Percentiles rank a stretch among this genome's conserved stretches.
Conservation (phyloP, 2,797 vertebrate genomes). For the Pseudochirops cupreus region DNA sequence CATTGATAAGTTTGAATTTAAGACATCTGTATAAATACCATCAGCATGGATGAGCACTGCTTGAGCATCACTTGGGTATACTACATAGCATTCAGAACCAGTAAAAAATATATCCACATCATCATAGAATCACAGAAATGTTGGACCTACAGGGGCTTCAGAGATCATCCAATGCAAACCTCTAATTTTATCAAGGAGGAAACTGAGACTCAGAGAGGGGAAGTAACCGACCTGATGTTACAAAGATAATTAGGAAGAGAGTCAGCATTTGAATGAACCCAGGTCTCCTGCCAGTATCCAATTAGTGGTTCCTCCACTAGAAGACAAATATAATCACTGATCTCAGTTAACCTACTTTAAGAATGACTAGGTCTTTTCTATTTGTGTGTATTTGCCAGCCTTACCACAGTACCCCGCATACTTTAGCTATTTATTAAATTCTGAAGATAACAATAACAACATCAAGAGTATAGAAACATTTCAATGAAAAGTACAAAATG, state of each 20-base stretch:
- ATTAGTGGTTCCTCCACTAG: neutral
- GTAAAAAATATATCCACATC: neutral
- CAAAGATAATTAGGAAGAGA: neutral
- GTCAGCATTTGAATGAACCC: neutral
- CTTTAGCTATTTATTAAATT: conserved; percentile 52
- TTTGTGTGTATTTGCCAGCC: conserved; percentile 34
- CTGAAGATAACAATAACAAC: conserved; percentile 57
- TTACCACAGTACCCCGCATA: conserved; percentile 21
- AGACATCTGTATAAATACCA: neutral
- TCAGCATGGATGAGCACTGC: neutral
- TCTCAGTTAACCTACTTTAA: conserved; percentile 62
- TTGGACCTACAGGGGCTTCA: neutral
- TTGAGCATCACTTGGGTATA: neutral
- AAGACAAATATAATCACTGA: conserved; percentile 37
- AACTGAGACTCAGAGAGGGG: neutral
- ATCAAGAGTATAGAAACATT: conserved; percentile 37
- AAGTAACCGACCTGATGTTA: neutral
- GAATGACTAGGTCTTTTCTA: conserved; percentile 34
- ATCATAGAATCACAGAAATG: neutral
- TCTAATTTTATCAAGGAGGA: neutral
- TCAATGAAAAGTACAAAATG: conserved; percentile 50
- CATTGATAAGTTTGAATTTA: neutral
- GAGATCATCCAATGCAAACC: neutral
- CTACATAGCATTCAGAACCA: neutral
- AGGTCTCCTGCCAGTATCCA: neutral